A percentile compares a stretch with the other conserved stretches of the same genome.
Evolutionary conservation across 2,888 invertebrate species (phyloP).

Genomic region (Coecobrya sp.): DNA sequence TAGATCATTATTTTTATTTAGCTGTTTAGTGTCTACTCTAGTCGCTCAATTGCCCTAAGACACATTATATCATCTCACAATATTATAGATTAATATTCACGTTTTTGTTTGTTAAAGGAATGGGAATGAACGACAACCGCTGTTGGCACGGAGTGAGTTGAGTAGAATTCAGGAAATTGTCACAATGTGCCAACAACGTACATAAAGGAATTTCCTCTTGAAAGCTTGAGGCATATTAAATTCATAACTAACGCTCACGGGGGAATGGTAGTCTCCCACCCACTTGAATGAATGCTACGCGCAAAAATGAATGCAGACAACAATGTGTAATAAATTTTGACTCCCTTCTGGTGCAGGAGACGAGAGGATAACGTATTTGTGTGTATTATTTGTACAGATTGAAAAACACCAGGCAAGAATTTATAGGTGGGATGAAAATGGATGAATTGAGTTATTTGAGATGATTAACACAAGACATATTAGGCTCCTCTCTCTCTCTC

Average conservation of each 20-base stretch:
- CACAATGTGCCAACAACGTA: background rate
- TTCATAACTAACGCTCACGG: slow-evolving; percentile 3
- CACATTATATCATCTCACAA: background rate
- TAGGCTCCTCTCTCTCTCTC: background rate
- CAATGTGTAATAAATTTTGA: slow-evolving; percentile 61
- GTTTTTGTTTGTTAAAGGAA: background rate
- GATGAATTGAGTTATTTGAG: slow-evolving; percentile 70
- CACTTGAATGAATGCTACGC: background rate
- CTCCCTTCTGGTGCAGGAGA: background rate
- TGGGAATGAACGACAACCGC: background rate
- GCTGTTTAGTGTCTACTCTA: background rate
- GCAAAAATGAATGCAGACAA: slow-evolving; percentile 37
- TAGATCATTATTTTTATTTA: slow-evolving; percentile 1
- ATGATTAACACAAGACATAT: slow-evolving; percentile 58
- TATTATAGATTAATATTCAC: slow-evolving; percentile 4
- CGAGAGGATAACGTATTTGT: background rate
- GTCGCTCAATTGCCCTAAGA: background rate
- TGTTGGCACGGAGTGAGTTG: background rate
- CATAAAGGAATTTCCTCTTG: slow-evolving; percentile 47
- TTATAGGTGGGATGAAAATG: slow-evolving; percentile 59
- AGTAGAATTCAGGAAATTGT: slow-evolving; percentile 30
- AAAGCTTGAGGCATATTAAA: slow-evolving; percentile 46
- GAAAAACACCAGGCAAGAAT: slow-evolving; percentile 44
- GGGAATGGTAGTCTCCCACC: slow-evolving; percentile 8
- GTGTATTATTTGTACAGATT: background rate